A percentile compares a stretch with the other conserved stretches of the same genome.
phyloP scores from a whole-genome alignment of 1,140 invertebrate species.

The Solen grandis region DNA sequence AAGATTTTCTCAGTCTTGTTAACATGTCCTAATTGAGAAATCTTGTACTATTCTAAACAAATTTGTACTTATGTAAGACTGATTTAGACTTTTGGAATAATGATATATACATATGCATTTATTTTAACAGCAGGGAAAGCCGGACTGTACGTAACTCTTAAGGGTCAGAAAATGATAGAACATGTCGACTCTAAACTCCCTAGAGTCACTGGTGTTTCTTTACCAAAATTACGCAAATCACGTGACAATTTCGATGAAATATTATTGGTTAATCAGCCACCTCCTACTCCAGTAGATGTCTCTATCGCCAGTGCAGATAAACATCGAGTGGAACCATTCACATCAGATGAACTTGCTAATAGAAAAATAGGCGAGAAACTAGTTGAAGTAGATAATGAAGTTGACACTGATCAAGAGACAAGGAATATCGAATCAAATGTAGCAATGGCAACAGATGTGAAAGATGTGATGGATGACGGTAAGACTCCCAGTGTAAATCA shows the following conservation, averaged over 20 bases:
- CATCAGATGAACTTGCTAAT: background rate
- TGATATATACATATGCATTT: no score
- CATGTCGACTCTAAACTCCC: constrained; percentile 45
- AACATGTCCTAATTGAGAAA: no score
- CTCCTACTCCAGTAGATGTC: constrained; percentile 34
- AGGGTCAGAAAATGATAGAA: constrained; percentile 49
- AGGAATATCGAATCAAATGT: background rate
- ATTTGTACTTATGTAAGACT: no score
- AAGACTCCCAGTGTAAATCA: background rate
- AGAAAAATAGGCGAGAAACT: constrained; percentile 33
- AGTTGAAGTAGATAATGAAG: constrained; percentile 8
- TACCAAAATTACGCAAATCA: constrained; percentile 45
- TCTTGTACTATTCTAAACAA: no score
- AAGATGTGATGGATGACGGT: background rate
- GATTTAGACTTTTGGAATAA: no score
- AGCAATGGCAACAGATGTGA: background rate
- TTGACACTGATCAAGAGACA: background rate
- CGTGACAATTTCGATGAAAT: constrained; percentile 47
- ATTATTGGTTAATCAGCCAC: constrained; percentile 42
- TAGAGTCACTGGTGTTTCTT: constrained; percentile 38
- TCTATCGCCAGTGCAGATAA: constrained; percentile 27
- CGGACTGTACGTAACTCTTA: constrained; percentile 48
- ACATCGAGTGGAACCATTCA: background rate
- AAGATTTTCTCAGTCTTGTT: no score
- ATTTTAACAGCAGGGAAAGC: no score